Conservation (phyloP, 1,140 invertebrate species). For the Drosophila azteca region DNA sequence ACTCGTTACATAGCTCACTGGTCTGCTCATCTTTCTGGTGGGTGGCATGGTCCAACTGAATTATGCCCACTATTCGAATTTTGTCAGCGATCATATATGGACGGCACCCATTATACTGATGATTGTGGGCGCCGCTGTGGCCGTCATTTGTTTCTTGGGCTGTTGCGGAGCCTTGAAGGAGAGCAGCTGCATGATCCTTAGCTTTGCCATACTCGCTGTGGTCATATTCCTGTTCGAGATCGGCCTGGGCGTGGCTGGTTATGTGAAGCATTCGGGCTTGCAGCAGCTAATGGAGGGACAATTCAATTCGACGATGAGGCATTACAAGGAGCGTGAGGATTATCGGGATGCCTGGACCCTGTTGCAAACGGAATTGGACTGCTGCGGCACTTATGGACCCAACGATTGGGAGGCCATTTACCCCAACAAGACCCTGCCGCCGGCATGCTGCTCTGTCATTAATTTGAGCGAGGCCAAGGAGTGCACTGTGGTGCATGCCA, state of each 20-base stretch:
- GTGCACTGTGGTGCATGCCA: constrained; percentile 85
- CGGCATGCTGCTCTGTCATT: constrained; percentile 88
- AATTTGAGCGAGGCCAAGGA: constrained; percentile 83
- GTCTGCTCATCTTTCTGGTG: constrained; percentile 89
- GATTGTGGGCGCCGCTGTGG: constrained; percentile 92
- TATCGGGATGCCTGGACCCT: constrained; percentile 89
- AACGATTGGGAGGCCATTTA: constrained; percentile 88
- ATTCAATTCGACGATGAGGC: constrained; percentile 88
- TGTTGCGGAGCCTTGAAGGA: constrained; percentile 95
- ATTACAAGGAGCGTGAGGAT: constrained; percentile 87
- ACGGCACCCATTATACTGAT: constrained; percentile 91
- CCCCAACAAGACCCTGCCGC: constrained; percentile 86
- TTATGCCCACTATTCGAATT: constrained; percentile 88
- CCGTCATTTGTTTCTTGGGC: constrained; percentile 93
- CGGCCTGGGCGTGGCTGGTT: constrained; percentile 93
- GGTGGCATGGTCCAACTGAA: constrained; percentile 88
- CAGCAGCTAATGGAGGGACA: constrained; percentile 87
- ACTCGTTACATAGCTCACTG: constrained; percentile 87
- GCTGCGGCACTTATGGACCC: constrained; percentile 90
- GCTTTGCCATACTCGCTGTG: constrained; percentile 92
- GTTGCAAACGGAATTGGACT: constrained; percentile 91
- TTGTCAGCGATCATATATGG: constrained; percentile 88
- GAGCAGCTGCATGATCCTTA: constrained; percentile 94
- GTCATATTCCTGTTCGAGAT: constrained; percentile 94
- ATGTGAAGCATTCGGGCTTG: constrained; percentile 90